Base-by-base conservation (phyloP, 37 sponge, comb jelly and placozoan species). In the Lycopodina hypogea region DNA sequence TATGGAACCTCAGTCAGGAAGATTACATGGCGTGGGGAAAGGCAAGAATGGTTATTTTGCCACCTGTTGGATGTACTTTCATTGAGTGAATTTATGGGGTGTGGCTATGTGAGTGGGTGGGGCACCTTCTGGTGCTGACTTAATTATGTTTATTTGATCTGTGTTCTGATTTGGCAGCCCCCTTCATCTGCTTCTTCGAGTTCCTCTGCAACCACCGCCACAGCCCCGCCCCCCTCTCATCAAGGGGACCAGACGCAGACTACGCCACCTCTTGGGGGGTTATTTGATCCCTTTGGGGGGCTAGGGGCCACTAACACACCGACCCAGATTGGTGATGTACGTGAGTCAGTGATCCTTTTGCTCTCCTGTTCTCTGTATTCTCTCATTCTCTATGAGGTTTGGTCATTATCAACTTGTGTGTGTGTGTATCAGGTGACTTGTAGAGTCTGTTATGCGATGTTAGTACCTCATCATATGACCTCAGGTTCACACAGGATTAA, bases 311-410 rank as follows among this genome's bases (percentile, higher is more conserved):
- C 75, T 48, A 82, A 87, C 64, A 17, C 81, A 24, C 81, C 81
- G 56, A 15, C 71, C 42, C 87, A 87, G 72, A 81, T 85, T 73
- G 34, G 56, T 69, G 82, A 87, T 34, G 56, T 71, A 38, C 86
- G 41, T 80, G 78, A 51, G 84, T 83, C 15, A 35, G 69, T 26
- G 22, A 59, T 6, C 9, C 2, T 48, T 1, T 11, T 53, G 9
- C 32, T 71, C 19, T 19, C 3, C 2, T 42, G 51, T 42, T 29
- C 68, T 35, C 4, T 32, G 68, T 32, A 45, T 8, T 18, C 7
- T 71, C n/a, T n/a, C n/a, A n/a, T n/a, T 32, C 11, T 32, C n/a
- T n/a, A n/a, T n/a, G n/a, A n/a, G n/a, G n/a, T n/a, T n/a, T n/a
- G n/a, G n/a, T n/a, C n/a, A n/a, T n/a, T n/a, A n/a, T n/a, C n/a